Conservation (phyloP, 2,113 vertebrate genomes). For the Campylomormyrus tamandua region DNA sequence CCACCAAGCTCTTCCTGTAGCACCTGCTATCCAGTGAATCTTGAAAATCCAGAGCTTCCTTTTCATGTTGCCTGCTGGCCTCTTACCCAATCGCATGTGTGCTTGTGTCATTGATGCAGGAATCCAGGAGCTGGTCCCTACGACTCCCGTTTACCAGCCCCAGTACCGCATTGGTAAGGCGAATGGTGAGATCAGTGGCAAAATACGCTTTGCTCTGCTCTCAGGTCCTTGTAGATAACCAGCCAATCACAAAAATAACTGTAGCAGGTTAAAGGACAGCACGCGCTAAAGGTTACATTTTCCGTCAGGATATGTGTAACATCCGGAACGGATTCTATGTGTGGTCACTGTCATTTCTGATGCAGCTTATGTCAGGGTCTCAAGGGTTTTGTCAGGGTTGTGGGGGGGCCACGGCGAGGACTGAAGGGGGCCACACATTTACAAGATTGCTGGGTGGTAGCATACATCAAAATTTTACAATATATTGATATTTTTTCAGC, state of each 20-base stretch:
- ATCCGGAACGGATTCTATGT: not conserved
- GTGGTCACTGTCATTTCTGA: not conserved
- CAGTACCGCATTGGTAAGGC: slow-evolving; percentile 64
- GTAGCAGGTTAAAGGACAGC: not conserved
- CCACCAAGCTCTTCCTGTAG: not conserved
- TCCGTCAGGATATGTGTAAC: not conserved
- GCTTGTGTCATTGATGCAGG: slow-evolving; percentile 44
- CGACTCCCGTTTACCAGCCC: slow-evolving; percentile 58
- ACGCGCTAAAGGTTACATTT: not conserved
- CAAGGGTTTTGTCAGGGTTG: too few species aligned
- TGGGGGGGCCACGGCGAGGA: not conserved
- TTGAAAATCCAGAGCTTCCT: slow-evolving; percentile 23
- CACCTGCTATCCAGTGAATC: not conserved
- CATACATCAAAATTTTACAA: not conserved
- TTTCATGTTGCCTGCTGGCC: not conserved
- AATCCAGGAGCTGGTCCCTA: slow-evolving; percentile 55
- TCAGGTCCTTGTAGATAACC: not conserved
- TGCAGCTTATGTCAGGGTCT: not conserved
- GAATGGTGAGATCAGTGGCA: not conserved
- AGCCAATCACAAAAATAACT: not conserved
- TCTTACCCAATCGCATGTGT: slow-evolving; percentile 24
- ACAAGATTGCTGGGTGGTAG: not conserved
- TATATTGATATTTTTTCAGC: not conserved
- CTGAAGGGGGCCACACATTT: not conserved
- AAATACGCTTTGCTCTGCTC: not conserved